phyloP scores from a whole-genome alignment of 2,888 invertebrate genomes.

The Griposia aprilina region DNA sequence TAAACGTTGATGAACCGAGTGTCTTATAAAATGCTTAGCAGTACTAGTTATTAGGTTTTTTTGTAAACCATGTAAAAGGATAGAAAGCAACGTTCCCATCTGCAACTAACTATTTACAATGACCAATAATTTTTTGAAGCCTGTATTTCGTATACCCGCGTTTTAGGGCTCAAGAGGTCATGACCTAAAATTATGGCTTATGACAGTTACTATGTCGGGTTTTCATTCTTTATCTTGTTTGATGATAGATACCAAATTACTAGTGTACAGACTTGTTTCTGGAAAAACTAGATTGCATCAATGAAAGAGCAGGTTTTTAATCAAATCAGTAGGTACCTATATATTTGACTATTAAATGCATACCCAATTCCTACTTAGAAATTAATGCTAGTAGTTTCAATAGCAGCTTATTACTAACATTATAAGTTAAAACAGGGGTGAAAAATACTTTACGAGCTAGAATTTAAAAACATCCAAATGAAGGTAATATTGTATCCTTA shows the following conservation, averaged over 20 bases:
- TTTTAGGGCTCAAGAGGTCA: background rate
- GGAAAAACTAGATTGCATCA: background rate
- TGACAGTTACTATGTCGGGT: background rate
- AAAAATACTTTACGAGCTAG: background rate
- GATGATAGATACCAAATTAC: background rate
- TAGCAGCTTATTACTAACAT: conserved; percentile 25
- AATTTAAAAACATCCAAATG: conserved; percentile 23
- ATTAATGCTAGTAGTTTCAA: too few relatives aligned
- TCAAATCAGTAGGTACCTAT: background rate
- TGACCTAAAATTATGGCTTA: too few relatives aligned
- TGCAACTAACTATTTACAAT: background rate
- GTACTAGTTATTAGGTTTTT: background rate
- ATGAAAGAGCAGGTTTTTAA: too few relatives aligned
- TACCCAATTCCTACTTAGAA: background rate
- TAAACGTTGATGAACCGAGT: background rate
- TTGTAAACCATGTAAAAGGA: background rate
- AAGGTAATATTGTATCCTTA: conserved; percentile 35
- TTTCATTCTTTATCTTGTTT: background rate
- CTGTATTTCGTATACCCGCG: background rate
- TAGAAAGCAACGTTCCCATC: too few relatives aligned
- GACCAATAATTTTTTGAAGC: background rate
- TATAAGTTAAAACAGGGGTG: conserved; percentile 9
- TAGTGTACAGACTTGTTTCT: background rate
- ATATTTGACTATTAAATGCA: background rate
- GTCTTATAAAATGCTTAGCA: background rate